Evolutionary conservation across 2,888 invertebrate species (phyloP).

Genomic region (Ornithoptera alexandrae): DNA sequence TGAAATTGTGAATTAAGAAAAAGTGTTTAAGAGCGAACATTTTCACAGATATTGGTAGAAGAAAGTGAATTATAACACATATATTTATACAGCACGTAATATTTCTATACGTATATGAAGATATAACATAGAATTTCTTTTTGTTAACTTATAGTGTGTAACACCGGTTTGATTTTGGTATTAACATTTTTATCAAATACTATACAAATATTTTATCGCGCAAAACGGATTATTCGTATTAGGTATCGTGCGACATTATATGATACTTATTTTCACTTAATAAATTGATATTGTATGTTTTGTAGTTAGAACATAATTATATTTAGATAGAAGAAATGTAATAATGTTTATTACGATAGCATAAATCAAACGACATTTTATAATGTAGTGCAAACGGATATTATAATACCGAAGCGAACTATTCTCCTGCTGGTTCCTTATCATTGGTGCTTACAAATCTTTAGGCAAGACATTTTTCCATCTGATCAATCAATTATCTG

Average conservation of each 20-base stretch:
- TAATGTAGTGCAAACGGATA: background rate
- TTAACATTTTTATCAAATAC: background rate
- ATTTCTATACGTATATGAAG: no score
- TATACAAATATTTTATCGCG: background rate
- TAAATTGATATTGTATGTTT: constrained; percentile 24
- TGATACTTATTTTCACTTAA: constrained; percentile 13
- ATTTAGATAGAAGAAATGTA: constrained; percentile 26
- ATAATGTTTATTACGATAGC: constrained; percentile 19
- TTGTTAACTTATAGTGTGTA: no score
- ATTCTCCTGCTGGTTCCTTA: background rate
- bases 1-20: no score
- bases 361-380: constrained; percentile 17
- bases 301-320: constrained; percentile 23
- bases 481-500: no score
- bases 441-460: background rate
- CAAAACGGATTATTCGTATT: background rate
- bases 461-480: no score
- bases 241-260: background rate
- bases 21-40: no score
- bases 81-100: no score
- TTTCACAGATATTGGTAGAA: no score
- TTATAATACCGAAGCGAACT: constrained; percentile 2
- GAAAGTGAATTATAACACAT: no score
- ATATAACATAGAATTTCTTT: no score
- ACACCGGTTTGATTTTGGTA: no score